Evolutionary conservation across 37 sponge, comb jelly and placozoan genomes (phyloP).

Genomic region (Chondrilla cf. caribensis): DNA sequence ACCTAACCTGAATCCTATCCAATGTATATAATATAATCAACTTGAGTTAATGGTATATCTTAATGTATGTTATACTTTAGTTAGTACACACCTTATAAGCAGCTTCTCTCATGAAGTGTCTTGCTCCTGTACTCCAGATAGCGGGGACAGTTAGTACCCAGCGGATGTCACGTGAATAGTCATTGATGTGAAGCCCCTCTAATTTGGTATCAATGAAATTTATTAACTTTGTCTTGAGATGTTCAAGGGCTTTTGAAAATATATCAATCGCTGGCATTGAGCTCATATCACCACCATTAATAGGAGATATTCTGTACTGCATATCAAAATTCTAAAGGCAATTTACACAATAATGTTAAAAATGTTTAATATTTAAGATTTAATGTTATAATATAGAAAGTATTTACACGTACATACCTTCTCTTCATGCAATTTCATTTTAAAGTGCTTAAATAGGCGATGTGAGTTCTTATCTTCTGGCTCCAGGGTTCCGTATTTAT

Average conservation of each 20-base stretch:
- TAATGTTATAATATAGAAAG: neutral
- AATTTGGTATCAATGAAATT: neutral
- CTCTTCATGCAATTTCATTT: slow-evolving; percentile 1
- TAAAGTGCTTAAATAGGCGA: slow-evolving; percentile 11
- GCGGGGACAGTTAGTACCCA: slow-evolving; percentile 30
- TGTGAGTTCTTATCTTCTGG: neutral
- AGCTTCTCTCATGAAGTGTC: slow-evolving; percentile 25
- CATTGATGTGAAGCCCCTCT: neutral
- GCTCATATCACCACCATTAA: slow-evolving; percentile 9
- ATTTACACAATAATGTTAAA: neutral
- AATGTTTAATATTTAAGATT: neutral
- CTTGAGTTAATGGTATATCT: too few species aligned
- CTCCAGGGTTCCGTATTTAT: neutral
- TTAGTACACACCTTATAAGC: slow-evolving; percentile 13
- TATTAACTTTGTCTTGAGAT: neutral
- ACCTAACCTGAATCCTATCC: too few species aligned
- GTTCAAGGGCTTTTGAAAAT: neutral
- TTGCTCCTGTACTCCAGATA: slow-evolving; percentile 24
- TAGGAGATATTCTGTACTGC: neutral
- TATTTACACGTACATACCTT: neutral
- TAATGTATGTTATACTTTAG: too few species aligned
- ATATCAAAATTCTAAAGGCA: neutral
- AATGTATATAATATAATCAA: too few species aligned
- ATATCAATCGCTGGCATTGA: neutral
- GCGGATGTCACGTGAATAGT: neutral